Base-by-base conservation (phyloP, 2,888 invertebrate genomes). In the Callimorpha dominula region DNA sequence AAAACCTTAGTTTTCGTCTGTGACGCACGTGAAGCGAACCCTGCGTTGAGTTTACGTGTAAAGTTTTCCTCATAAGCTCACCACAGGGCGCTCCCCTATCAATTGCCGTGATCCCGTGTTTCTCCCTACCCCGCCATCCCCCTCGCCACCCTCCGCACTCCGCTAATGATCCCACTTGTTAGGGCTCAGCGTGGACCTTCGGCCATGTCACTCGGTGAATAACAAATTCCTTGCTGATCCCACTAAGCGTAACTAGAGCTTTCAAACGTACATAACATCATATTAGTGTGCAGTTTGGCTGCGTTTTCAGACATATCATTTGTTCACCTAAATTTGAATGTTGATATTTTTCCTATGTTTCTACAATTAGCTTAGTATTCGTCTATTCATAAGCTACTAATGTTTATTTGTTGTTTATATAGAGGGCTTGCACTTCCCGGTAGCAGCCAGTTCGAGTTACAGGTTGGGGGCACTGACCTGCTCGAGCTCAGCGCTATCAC, bases 81-180 rank as follows among this genome's bases (percentile, higher is more conserved):
- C 94, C 92, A 86, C 92, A 92, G 91, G 90, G 89, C 87, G 91
- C 92, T 93, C 94, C 95, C 95, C 94, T 95, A 94, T 94, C 95
- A 93, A 93, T 94, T 92, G 93, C 92, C 88, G 81, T 87, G 83
- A 85, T 84, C 86, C 82, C 75, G 71, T 82, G 76, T 76, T 68
- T 31, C 54, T 20, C 69, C 68, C 57, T 46, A 43, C 68, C 82
- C 84, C 84, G 83, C 81, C 78, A 75, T 66, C 73, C 80, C 75
- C 76, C 76, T 71, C 76, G 71, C 81, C 78, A 78, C 84, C 86
- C 87, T 82, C 85, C 81, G 84, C 85, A 88, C 87, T 86, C 88
- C 89, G 90, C 94, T 95, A 95, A 95, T 94, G 94, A 95, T 93
- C 89, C 93, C 95, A 95, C 94, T 95, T 95, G 95, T 95, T 95